These are phyloP conservation scores for Trichogramma evanescens DNA, from an alignment of 2,888 invertebrate species.

Conservation along the genomic window DNA sequence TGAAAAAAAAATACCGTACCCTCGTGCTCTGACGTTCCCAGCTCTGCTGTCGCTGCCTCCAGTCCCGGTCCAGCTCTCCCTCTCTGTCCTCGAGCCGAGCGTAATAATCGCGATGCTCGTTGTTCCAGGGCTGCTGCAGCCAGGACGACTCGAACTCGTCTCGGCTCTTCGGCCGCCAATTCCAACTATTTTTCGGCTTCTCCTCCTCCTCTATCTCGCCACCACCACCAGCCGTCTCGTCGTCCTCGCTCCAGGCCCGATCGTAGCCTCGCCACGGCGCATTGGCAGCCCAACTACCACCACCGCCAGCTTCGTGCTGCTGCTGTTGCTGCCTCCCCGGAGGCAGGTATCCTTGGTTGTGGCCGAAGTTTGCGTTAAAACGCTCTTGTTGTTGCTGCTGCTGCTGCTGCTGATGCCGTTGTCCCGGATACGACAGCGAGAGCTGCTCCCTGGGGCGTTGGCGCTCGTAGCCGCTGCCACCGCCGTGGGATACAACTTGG, in stretches of 20 bases:
- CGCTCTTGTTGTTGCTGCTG: not conserved
- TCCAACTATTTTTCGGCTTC: conserved; percentile 20
- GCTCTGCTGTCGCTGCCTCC: conserved; percentile 14
- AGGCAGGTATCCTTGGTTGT: conserved; percentile 26
- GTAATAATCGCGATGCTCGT: conserved; percentile 5
- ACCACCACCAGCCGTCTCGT: not conserved
- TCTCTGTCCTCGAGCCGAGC: conserved; percentile 2
- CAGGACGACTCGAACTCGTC: not conserved
- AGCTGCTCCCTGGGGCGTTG: not conserved
- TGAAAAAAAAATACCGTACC: not conserved
- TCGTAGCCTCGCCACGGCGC: conserved; percentile 28
- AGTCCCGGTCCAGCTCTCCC: conserved; percentile 5
- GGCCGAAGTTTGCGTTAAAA: conserved; percentile 13
- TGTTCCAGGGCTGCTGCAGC: conserved; percentile 5
- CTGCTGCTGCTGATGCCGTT: not conserved
- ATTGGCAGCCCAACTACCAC: conserved; percentile 22
- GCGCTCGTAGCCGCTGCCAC: too few relatives aligned
- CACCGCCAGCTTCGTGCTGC: too few relatives aligned
- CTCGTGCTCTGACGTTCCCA: conserved; percentile 8
- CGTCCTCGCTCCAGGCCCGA: conserved; percentile 24
- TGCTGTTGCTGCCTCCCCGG: conserved; percentile 3
- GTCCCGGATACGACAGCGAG: not conserved
- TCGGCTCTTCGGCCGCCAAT: conserved; percentile 1
- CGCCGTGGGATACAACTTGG: not conserved
- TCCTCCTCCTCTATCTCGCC: too few relatives aligned